Percentiles rank a stretch among this genome's conserved stretches.
Evolutionary conservation across 1,140 invertebrate genomes (phyloP).

Genomic region (Amyelois transitella): DNA sequence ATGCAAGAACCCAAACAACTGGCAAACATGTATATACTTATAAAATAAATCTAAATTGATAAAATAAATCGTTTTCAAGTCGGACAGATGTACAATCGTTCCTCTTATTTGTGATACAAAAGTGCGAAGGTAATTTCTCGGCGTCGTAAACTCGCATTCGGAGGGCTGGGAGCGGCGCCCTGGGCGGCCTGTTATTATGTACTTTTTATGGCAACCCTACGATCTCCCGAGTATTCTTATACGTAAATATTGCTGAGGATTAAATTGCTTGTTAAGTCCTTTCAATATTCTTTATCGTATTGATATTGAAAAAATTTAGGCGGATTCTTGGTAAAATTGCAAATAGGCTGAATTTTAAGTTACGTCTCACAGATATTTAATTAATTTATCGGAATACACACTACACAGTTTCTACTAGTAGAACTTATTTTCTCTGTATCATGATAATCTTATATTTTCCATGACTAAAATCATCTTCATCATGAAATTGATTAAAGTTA

Average conservation of each 20-base stretch:
- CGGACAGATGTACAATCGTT: slow-evolving; percentile 9
- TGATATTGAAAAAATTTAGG: too few relatives aligned
- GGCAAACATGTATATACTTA: too few relatives aligned
- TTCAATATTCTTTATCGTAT: background rate
- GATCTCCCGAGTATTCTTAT: background rate
- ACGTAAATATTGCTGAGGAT: background rate
- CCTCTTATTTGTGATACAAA: slow-evolving; percentile 12
- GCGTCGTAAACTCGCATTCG: background rate
- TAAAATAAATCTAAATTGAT: background rate
- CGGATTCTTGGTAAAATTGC: too few relatives aligned
- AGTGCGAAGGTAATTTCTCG: slow-evolving; percentile 10
- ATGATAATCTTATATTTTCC: too few relatives aligned
- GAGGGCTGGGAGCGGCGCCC: background rate
- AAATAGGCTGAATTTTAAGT: too few relatives aligned
- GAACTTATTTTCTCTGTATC: too few relatives aligned
- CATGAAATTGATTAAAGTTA: too few relatives aligned
- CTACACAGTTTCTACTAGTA: too few relatives aligned
- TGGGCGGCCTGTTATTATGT: slow-evolving; percentile 6
- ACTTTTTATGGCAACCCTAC: slow-evolving; percentile 2
- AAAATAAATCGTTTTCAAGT: background rate
- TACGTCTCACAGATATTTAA: too few relatives aligned
- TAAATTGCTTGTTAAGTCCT: background rate
- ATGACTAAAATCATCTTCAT: too few relatives aligned
- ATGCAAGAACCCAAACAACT: too few relatives aligned
- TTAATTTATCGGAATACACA: too few relatives aligned